Evolutionary conservation across 2,797 vertebrate genomes (phyloP).

Genomic region (Carapus acus): DNA sequence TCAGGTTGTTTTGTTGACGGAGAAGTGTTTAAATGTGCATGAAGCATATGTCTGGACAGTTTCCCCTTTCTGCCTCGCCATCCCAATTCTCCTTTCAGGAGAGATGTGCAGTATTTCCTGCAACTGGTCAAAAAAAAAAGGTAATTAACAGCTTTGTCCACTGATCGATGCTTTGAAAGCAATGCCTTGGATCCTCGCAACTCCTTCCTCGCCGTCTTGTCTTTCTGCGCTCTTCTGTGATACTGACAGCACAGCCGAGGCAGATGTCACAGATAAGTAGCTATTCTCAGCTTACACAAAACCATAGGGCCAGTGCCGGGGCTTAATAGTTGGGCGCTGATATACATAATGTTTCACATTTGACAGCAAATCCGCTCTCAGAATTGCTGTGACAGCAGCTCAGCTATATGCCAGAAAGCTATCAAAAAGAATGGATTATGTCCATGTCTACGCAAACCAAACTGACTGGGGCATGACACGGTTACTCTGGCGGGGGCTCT

Average conservation of each 20-base stretch:
- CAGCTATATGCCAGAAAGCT: conserved; percentile 50
- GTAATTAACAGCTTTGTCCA: conserved; percentile 16
- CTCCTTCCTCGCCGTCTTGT: background rate
- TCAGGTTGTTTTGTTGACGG: conserved; percentile 22
- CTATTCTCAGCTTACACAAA: conserved; percentile 32
- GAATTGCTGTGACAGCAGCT: conserved; percentile 58
- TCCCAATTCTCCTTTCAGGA: conserved; percentile 23
- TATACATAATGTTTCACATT: conserved; percentile 57
- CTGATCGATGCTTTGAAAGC: too few species aligned
- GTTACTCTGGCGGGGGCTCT: conserved; percentile 53
- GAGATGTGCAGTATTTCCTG: background rate
- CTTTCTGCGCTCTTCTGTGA: conserved; percentile 41
- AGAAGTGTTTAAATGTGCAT: conserved; percentile 17
- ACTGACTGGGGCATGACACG: conserved; percentile 53
- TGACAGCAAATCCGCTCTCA: conserved; percentile 63
- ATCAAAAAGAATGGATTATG: conserved; percentile 63
- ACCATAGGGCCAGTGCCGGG: conserved; percentile 30
- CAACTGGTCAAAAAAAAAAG: conserved; percentile 33
- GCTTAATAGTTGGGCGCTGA: conserved; percentile 50
- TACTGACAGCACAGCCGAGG: conserved; percentile 29
- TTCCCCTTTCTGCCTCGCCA: conserved; percentile 7
- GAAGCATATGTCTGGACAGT: conserved; percentile 21
- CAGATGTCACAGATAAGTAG: conserved; percentile 36
- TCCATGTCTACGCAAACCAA: conserved; percentile 48
- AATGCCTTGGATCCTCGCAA: conserved; percentile 17